Conservation (phyloP, 1,140 invertebrate species). For the Helicorthomorpha holstii region DNA sequence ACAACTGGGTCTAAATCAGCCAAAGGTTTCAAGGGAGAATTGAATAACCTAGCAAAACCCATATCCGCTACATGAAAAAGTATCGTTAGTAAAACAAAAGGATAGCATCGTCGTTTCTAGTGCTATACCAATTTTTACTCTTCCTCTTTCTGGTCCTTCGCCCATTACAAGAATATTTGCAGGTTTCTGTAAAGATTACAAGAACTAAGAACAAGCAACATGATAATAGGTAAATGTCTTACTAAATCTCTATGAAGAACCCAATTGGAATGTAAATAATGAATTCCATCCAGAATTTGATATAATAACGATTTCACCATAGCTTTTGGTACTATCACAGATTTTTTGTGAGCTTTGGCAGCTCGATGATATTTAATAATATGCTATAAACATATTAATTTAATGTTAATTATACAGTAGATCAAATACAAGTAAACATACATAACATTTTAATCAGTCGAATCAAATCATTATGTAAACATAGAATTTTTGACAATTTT, state of each 20-base stretch:
- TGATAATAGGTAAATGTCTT: conserved; percentile 18
- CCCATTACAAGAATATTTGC: conserved; percentile 99
- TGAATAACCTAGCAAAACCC: conserved; percentile 98
- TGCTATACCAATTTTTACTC: conserved; percentile 69
- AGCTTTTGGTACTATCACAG: conserved; percentile 84
- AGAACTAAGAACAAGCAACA: conserved; percentile 10
- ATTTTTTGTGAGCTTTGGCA: conserved; percentile 95
- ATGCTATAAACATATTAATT: conserved; percentile 40
- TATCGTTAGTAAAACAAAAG: not conserved
- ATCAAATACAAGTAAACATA: too few relatives aligned
- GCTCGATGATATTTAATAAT: conserved; percentile 99
- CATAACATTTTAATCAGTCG: too few relatives aligned
- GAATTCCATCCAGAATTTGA: conserved; percentile 98
- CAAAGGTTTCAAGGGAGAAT: conserved; percentile 92
- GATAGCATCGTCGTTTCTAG: too few relatives aligned
- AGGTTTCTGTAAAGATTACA: conserved; percentile 56
- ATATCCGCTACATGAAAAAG: conserved; percentile 57
- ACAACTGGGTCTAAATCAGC: conserved; percentile 98
- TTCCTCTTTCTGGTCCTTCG: conserved; percentile 85
- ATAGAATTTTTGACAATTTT: too few relatives aligned
- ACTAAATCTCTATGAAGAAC: conserved; percentile 95
- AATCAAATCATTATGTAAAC: too few relatives aligned
- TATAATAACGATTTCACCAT: conserved; percentile 97
- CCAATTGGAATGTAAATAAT: conserved; percentile 99
- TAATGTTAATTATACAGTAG: not conserved